phyloP scores from a whole-genome alignment of 1,140 invertebrate genomes.

The Leptinotarsa texana region DNA sequence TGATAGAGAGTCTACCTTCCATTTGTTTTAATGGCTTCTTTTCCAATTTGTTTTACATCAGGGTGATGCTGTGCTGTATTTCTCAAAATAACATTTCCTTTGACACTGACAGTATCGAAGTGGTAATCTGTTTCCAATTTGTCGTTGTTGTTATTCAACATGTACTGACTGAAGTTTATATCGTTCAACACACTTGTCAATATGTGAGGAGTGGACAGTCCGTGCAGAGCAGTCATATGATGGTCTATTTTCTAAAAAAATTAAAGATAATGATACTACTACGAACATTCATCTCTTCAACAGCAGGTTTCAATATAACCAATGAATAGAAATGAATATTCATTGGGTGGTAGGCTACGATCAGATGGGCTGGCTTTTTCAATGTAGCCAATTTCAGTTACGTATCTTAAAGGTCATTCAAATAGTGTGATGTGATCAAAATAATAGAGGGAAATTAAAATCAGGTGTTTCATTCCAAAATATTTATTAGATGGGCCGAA shows the following conservation, averaged over 20 bases:
- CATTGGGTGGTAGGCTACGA: too few species aligned
- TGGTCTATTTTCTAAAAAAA: slow-evolving; percentile 37
- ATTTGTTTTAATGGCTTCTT: slow-evolving; percentile 42
- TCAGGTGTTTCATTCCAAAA: too few species aligned
- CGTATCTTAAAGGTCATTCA: too few species aligned
- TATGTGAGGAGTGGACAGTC: slow-evolving; percentile 41
- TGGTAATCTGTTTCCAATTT: slow-evolving; percentile 32
- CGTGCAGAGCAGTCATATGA: slow-evolving; percentile 40
- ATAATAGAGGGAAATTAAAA: too few species aligned
- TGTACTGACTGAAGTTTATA: slow-evolving; percentile 37
- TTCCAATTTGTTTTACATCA: slow-evolving; percentile 40
- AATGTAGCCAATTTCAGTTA: too few species aligned
- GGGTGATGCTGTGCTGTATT: slow-evolving; percentile 33
- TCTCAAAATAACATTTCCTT: slow-evolving; percentile 43
- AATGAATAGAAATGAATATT: too few species aligned
- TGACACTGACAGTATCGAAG: slow-evolving; percentile 46
- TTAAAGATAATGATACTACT: not conserved
- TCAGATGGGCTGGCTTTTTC: too few species aligned
- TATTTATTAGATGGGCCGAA: too few species aligned
- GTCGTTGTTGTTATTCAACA: slow-evolving; percentile 36
- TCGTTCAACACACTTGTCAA: slow-evolving; percentile 39
- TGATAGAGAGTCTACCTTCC: slow-evolving; percentile 30
- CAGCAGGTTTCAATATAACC: too few species aligned
- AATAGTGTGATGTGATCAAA: too few species aligned
- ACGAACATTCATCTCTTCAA: too few species aligned